These are phyloP conservation scores for Heliocidaris erythrogramma DNA, from an alignment of 35 echinoderm and acorn worm species.

Conservation along the genomic window DNA sequence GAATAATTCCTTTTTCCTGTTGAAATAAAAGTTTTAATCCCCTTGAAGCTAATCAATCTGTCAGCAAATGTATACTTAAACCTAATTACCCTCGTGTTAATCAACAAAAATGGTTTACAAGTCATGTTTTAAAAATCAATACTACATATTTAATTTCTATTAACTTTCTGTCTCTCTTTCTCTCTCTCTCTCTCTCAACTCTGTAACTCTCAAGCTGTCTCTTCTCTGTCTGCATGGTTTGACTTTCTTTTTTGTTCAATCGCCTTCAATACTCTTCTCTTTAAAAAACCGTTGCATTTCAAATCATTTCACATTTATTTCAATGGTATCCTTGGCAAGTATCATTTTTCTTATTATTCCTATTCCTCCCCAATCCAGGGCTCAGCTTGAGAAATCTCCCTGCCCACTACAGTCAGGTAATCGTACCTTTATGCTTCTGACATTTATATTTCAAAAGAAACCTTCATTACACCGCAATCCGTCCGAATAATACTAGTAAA, in stretches of 20 bases:
- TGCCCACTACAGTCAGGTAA: background rate
- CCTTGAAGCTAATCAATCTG: background rate
- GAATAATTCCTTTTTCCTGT: background rate
- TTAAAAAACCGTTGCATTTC: background rate
- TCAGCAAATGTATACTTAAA: background rate
- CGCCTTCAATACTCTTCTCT: background rate
- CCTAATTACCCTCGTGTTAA: background rate
- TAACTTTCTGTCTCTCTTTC: too few relatives aligned
- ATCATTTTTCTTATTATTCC: background rate
- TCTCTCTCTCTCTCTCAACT: background rate
- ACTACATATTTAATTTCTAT: background rate
- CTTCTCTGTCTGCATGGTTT: too few relatives aligned
- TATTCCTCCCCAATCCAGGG: background rate
- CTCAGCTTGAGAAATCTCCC: background rate
- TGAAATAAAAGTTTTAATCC: background rate
- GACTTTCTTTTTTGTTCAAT: too few relatives aligned
- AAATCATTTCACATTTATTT: background rate
- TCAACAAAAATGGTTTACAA: background rate
- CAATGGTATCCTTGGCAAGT: background rate
- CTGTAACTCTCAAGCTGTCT: background rate
- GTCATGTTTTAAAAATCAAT: background rate
- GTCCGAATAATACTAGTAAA: background rate
- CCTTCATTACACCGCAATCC: background rate
- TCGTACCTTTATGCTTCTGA: background rate
- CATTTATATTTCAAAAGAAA: slow-evolving; percentile 5